These are phyloP conservation scores for Balearica regulorum DNA, from an alignment of 2,797 vertebrate species.

Conservation along the genomic window DNA sequence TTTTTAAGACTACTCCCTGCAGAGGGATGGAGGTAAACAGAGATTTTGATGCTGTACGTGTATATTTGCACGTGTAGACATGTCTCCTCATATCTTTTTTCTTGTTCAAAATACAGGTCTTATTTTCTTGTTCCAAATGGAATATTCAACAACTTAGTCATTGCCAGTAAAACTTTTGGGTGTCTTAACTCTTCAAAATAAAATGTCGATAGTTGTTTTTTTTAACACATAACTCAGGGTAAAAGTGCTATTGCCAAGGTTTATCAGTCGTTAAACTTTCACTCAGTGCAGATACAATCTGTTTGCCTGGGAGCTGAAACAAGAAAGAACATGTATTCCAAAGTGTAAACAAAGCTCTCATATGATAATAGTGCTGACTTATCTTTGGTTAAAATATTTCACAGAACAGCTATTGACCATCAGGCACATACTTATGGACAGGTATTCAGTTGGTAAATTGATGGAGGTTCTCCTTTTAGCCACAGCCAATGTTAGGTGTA, in stretches of 20 bases:
- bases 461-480: neutral
- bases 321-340: neutral
- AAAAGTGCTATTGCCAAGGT: neutral
- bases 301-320: neutral
- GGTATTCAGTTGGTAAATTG: neutral
- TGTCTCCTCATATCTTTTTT: neutral
- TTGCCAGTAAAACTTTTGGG: slow-evolving; percentile 27
- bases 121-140: slow-evolving; percentile 1
- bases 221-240: slow-evolving; percentile 9
- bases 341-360: neutral
- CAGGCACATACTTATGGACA: neutral
- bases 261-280: slow-evolving; percentile 44
- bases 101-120: slow-evolving; percentile 4
- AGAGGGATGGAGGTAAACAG: slow-evolving; percentile 34
- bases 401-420: neutral
- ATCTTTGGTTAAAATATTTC: neutral
- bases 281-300: slow-evolving; percentile 49
- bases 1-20: slow-evolving; percentile 36
- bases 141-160: slow-evolving; percentile 24
- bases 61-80: neutral
- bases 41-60: neutral
- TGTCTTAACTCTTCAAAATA: slow-evolving; percentile 16
- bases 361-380: neutral
- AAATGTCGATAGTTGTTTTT: neutral
- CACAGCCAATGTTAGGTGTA: neutral